Evolutionary conservation across 2,888 invertebrate genomes (phyloP).

Genomic region (Leptinotarsa juncta): DNA sequence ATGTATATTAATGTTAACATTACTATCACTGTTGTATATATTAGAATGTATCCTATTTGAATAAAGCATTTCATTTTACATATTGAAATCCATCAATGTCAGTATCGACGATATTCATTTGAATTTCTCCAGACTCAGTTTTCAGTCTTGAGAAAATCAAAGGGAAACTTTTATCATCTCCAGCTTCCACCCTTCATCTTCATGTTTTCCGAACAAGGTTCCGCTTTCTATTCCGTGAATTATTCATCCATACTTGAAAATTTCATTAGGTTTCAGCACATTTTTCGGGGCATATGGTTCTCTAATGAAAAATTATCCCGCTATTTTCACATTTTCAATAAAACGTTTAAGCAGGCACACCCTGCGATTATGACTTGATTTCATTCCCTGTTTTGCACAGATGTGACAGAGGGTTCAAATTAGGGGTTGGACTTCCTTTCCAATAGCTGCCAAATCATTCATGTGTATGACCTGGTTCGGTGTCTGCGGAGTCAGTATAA

Average conservation of each 20-base stretch:
- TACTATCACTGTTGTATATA: no score
- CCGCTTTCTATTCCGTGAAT: neutral
- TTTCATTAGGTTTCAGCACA: neutral
- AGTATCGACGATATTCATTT: no score
- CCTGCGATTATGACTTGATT: neutral
- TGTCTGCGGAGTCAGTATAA: neutral
- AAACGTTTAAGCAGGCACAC: neutral
- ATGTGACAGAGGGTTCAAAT: neutral
- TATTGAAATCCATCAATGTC: no score
- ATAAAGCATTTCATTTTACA: no score
- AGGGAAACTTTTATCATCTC: neutral
- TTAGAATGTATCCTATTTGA: no score
- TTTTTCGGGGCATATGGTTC: neutral
- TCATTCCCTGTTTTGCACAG: neutral
- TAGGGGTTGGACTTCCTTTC: neutral
- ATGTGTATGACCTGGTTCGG: neutral
- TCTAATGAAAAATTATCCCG: neutral
- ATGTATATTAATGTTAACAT: no score
- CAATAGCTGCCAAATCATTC: constrained; percentile 1
- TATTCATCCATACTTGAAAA: neutral
- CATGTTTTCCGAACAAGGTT: neutral
- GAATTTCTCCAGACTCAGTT: no score
- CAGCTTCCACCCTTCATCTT: neutral
- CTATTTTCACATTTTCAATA: neutral
- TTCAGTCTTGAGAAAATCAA: neutral